Evolutionary conservation across 2,797 vertebrate species (phyloP).

Genomic region (Cheirogaleus major): DNA sequence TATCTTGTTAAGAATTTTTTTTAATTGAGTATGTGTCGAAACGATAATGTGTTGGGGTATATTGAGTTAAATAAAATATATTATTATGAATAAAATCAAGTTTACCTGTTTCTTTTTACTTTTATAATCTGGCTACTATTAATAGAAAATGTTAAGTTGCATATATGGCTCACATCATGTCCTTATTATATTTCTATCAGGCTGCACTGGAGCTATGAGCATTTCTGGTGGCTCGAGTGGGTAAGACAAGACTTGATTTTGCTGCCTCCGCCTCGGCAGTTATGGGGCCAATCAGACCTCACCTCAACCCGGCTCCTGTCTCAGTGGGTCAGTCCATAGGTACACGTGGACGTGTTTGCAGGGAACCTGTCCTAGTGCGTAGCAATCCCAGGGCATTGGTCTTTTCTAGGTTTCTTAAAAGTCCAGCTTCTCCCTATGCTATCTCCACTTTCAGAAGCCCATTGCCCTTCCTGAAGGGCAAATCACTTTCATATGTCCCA

Average conservation of each 20-base stretch:
- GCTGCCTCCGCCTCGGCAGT: not conserved
- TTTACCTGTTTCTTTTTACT: not conserved
- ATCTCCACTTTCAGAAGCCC: not conserved
- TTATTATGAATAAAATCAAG: not conserved
- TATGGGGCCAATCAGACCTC: not conserved
- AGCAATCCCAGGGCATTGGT: not conserved
- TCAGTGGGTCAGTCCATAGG: not conserved
- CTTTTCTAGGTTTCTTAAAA: not conserved
- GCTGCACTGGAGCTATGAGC: not conserved
- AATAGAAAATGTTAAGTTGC: not conserved
- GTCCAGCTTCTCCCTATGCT: not conserved
- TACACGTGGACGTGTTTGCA: not conserved
- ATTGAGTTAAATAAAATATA: conserved; percentile 2
- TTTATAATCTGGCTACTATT: not conserved
- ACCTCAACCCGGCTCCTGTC: not conserved
- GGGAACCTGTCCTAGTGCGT: not conserved
- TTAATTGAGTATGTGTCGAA: not conserved
- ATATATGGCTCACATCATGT: not conserved
- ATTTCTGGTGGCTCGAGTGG: not conserved
- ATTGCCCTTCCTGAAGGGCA: not conserved
- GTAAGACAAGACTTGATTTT: not conserved
- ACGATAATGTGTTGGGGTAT: not conserved
- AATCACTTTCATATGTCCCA: not conserved
- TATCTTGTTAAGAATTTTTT: not conserved
- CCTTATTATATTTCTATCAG: not conserved